phyloP scores from a whole-genome alignment of 64 coral and sea anemone species.

The Pocillopora verrucosa region DNA sequence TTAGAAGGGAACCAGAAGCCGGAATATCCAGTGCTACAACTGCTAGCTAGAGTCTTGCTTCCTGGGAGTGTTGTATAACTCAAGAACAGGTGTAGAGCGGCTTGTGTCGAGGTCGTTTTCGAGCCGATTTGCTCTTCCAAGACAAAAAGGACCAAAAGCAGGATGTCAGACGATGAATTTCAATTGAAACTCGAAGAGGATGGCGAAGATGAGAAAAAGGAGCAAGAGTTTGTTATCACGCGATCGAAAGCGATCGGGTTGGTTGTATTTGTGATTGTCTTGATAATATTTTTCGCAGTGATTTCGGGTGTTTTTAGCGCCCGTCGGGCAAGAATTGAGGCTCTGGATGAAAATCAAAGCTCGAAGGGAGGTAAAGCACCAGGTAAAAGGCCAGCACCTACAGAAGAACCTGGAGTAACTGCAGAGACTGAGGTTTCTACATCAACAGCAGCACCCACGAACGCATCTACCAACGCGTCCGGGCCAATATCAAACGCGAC shows the following conservation, averaged over 20 bases:
- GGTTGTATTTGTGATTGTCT: slow-evolving; percentile 30
- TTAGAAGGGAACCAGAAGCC: too few species aligned
- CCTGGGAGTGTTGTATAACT: too few species aligned
- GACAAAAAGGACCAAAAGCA: background rate
- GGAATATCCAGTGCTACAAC: too few species aligned
- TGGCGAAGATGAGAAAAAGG: background rate
- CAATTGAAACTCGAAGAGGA: slow-evolving; percentile 11
- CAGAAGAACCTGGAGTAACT: background rate
- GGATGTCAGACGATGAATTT: slow-evolving; percentile 24
- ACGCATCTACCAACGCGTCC: too few species aligned
- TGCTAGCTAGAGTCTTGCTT: too few species aligned
- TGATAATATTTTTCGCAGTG: slow-evolving; percentile 47
- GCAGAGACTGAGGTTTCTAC: too few species aligned
- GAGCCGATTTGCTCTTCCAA: too few species aligned
- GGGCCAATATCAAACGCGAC: too few species aligned
- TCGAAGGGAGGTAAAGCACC: too few species aligned
- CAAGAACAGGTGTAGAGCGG: too few species aligned
- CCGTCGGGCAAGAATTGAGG: slow-evolving; percentile 35
- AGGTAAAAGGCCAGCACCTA: background rate
- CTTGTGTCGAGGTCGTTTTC: too few species aligned
- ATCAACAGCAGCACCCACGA: too few species aligned
- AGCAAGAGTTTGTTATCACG: slow-evolving; percentile 37
- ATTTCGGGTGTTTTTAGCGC: slow-evolving; percentile 61
- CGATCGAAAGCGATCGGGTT: slow-evolving; percentile 34
- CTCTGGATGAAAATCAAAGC: background rate